Evolutionary conservation across 2,113 vertebrate species (phyloP), one percentile per base, ranked within the genome.

Genomic region (Entosphenus tridentatus): DNA sequence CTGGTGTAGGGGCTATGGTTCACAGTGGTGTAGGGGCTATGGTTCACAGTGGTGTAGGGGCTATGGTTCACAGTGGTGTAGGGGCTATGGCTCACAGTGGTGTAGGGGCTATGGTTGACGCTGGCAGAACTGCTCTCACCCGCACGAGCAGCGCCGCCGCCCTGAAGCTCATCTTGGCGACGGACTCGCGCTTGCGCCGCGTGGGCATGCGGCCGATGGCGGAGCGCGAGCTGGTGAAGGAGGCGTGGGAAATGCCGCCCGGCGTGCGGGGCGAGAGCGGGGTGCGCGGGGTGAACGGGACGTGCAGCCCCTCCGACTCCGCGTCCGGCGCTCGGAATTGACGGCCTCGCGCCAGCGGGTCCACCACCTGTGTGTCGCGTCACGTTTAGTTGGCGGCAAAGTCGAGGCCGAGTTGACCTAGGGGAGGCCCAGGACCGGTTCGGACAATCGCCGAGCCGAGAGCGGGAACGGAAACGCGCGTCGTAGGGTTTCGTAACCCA

Each of bases 161-260:
- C 70, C 93, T 83, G 80, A 98, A 98, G 75, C 92, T 96, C 93
- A 96, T 96, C 75, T 93, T 96, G 72, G 93, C 92, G 62, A 98
- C 93, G 0, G 92, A 96, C 70, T 98, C 90, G 2, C 88, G 83
- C 77, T 98, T 98, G 62, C 90, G 83, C 67, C 92, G 76, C 2
- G 87, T 85, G 0, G 89, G 93, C 71, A 89, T 80, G 67, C 92
- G 84, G 76, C 80, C 85, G 73, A 93, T 87, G 67, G 90, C 93
- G 0, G 90, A 96, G 76, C 92, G 88, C 1, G 92, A 96, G 80
- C 92, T 96, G 78, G 84, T 87, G 85, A 95, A 91, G 77, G 93
- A 98, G 78, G 89, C 96, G 65, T 96, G 80, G 1, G 93, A 98
- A 0, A 86, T 79, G 2, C 86, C 90, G 0, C 92, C 93, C 0